These are phyloP conservation scores for Leptarthrus brevirostris DNA, from an alignment of 2,888 invertebrate genomes.

Conservation along the genomic window DNA sequence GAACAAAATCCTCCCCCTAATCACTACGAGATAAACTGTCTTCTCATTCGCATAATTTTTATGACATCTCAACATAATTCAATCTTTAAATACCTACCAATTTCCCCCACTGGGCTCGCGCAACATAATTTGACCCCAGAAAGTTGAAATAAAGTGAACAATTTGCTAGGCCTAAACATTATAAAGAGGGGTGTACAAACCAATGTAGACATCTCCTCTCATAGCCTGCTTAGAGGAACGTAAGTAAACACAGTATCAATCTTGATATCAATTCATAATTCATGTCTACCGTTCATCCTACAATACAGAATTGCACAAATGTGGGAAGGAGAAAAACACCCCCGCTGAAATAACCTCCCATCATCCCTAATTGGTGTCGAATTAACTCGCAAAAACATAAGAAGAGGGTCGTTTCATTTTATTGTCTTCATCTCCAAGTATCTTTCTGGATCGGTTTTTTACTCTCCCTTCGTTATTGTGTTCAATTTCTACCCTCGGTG, in stretches of 20 bases:
- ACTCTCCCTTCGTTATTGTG: neutral
- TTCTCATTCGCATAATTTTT: slow-evolving; percentile 53
- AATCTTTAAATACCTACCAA: slow-evolving; percentile 44
- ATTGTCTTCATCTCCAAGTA: slow-evolving; percentile 52
- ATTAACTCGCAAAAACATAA: slow-evolving; percentile 60
- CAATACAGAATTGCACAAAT: slow-evolving; percentile 55
- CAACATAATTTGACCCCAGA: slow-evolving; percentile 15
- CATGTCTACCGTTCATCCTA: slow-evolving; percentile 62
- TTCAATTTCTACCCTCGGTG: neutral
- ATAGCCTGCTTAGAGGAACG: slow-evolving; percentile 34
- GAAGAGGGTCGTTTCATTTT: slow-evolving; percentile 54
- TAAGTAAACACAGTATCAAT: slow-evolving; percentile 59
- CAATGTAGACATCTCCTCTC: slow-evolving; percentile 4
- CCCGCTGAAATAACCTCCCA: slow-evolving; percentile 56
- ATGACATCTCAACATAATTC: slow-evolving; percentile 52
- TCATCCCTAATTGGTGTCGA: slow-evolving; percentile 68
- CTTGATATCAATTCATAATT: slow-evolving; percentile 68
- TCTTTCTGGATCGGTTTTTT: slow-evolving; percentile 31
- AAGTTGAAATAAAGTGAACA: slow-evolving; percentile 46
- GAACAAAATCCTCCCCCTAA: slow-evolving; percentile 30
- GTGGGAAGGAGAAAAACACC: slow-evolving; percentile 30
- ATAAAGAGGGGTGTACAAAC: neutral
- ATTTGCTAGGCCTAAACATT: slow-evolving; percentile 50
- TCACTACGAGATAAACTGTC: slow-evolving; percentile 50
- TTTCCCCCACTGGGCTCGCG: neutral